These are phyloP conservation scores for Lacanobia oleracea DNA, from an alignment of 2,888 invertebrate species.

Conservation along the genomic window DNA sequence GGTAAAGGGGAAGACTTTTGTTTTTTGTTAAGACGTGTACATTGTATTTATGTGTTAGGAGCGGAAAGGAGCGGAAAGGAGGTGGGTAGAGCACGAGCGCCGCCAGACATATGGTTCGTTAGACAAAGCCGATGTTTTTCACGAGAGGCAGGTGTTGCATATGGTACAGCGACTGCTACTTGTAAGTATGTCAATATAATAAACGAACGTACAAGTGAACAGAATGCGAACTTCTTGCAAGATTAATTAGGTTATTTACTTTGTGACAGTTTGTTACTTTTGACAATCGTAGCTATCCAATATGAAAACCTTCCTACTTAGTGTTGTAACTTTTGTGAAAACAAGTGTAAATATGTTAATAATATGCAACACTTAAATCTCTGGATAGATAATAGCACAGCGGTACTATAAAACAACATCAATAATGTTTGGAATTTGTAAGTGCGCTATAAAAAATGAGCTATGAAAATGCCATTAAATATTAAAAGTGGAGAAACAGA, in stretches of 20 bases:
- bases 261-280: background rate
- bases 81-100: slow-evolving; percentile 79
- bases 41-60: slow-evolving; percentile 79
- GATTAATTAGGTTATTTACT: background rate
- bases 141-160: slow-evolving; percentile 76
- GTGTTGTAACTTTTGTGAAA: background rate
- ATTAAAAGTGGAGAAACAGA: slow-evolving; percentile 91
- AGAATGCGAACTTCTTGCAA: slow-evolving; percentile 6
- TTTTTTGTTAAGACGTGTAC: slow-evolving; percentile 72
- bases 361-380: slow-evolving; percentile 67
- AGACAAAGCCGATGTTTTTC: slow-evolving; percentile 79
- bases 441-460: slow-evolving; percentile 89
- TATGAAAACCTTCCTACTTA: background rate
- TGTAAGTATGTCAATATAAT: slow-evolving; percentile 55
- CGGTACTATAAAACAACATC: slow-evolving; percentile 79
- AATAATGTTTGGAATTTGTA: slow-evolving; percentile 87
- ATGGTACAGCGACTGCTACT: slow-evolving; percentile 49
- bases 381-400: slow-evolving; percentile 59
- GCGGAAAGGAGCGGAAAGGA: slow-evolving; percentile 72
- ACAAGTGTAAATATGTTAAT: slow-evolving; percentile 57
- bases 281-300: background rate
- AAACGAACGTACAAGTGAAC: slow-evolving; percentile 32
- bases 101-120: slow-evolving; percentile 85
- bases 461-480: slow-evolving; percentile 90
- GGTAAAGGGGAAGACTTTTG: slow-evolving; percentile 83